Percentiles rank a stretch among this genome's conserved stretches.
These are phyloP conservation scores for Aphaenogaster floridana DNA, from an alignment of 1,140 invertebrate species.

Conservation along the genomic window DNA sequence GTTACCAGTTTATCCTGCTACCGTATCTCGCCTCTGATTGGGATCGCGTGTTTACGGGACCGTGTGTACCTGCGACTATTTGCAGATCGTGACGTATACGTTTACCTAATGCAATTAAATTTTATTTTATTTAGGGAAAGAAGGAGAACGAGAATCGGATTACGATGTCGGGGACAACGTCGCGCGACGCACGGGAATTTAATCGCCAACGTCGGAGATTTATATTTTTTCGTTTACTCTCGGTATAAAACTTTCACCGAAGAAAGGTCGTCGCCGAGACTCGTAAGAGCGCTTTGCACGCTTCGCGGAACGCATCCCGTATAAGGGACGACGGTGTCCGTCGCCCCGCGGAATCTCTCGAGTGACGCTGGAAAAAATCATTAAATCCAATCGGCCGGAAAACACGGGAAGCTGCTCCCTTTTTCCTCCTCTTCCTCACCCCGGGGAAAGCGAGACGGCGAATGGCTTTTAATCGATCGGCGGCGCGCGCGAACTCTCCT, in stretches of 20 bases:
- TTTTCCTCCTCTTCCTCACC: background rate
- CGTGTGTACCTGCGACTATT: background rate
- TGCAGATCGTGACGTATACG: background rate
- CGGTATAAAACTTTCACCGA: constrained; percentile 35
- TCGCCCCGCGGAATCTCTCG: constrained; percentile 50
- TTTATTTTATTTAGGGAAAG: background rate
- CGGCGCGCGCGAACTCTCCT: constrained; percentile 23
- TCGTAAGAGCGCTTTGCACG: constrained; percentile 37
- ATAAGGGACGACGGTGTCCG: constrained; percentile 15
- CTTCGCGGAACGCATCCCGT: constrained; percentile 36
- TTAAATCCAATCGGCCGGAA: constrained; percentile 60
- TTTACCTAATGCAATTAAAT: constrained; percentile 6
- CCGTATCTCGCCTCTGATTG: background rate
- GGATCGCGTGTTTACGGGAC: background rate
- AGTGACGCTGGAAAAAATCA: constrained; percentile 37
- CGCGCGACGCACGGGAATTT: background rate
- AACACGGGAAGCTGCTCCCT: constrained; percentile 33
- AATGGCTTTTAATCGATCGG: constrained; percentile 49
- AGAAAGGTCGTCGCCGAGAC: constrained; percentile 24
- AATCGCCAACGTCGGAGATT: background rate
- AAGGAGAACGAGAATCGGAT: background rate
- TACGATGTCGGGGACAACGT: background rate
- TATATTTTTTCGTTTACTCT: constrained; percentile 29
- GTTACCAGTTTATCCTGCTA: background rate
- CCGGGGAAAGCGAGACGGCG: constrained; percentile 47